phyloP scores from a whole-genome alignment of 2,797 vertebrate genomes.

The Coendou prehensilis region DNA sequence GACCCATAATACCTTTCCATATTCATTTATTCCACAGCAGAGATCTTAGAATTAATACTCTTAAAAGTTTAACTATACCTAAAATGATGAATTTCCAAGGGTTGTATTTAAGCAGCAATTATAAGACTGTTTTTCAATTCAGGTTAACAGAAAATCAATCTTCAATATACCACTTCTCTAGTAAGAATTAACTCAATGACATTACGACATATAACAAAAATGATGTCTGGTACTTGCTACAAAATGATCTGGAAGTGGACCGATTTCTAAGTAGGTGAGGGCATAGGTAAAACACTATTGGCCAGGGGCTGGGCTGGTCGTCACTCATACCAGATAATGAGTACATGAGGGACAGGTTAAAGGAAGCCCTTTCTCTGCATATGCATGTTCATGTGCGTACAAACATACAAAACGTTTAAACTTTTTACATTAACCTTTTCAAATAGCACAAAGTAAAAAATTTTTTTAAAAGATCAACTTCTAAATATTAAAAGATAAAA shows the following conservation, averaged over 20 bases:
- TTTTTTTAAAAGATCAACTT: background rate
- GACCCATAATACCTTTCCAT: background rate
- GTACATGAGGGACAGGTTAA: background rate
- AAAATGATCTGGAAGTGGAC: background rate
- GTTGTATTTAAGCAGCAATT: conserved; percentile 12
- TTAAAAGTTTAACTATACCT: conserved; percentile 2
- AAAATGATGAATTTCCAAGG: conserved; percentile 20
- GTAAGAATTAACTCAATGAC: conserved; percentile 52
- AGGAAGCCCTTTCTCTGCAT: background rate
- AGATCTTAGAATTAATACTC: background rate
- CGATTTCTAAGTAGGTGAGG: background rate
- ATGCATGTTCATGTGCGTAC: background rate
- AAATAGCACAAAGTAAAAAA: conserved; percentile 41
- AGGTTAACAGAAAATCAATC: conserved; percentile 39
- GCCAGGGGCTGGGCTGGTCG: background rate
- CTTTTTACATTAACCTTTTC: conserved; percentile 6
- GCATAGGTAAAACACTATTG: background rate
- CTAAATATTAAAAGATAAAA: conserved; percentile 44
- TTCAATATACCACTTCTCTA: background rate
- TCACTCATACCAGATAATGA: background rate
- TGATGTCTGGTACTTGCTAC: background rate
- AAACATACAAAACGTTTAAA: background rate
- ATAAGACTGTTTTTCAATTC: conserved; percentile 9
- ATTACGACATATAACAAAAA: conserved; percentile 3
- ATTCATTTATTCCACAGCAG: background rate